Percentiles rank a stretch among this genome's conserved stretches.
Conservation (phyloP, 1,140 invertebrate genomes). For the Arctopsyche grandis region DNA sequence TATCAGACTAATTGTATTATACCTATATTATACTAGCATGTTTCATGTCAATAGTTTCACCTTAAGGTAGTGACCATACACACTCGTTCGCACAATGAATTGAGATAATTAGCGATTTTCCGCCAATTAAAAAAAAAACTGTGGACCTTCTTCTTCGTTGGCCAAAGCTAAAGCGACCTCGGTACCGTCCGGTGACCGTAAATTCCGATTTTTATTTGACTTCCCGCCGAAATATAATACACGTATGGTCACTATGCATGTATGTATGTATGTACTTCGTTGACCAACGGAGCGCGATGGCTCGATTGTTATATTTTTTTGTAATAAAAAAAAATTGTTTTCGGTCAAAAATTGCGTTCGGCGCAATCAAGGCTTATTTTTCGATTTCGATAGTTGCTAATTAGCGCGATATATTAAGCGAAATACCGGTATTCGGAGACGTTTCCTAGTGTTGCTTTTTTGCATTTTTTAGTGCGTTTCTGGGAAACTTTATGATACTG, state of each 20-base stretch:
- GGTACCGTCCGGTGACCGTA: constrained; percentile 11
- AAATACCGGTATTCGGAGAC: background rate
- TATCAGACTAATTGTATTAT: too few species aligned
- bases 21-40: too few species aligned
- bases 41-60: too few species aligned
- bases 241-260: constrained; percentile 3
- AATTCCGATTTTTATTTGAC: constrained; percentile 4
- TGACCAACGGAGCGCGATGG: too few species aligned
- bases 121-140: constrained; percentile 12
- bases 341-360: background rate
- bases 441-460: background rate
- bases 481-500: too few species aligned
- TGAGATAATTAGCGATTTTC: constrained; percentile 27
- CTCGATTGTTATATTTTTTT: too few species aligned
- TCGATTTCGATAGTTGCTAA: constrained; percentile 13
- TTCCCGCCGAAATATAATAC: constrained; percentile 10
- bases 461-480: too few species aligned
- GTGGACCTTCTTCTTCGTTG: background rate
- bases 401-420: constrained; percentile 1
- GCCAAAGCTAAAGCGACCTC: background rate
- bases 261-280: too few species aligned
- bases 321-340: too few species aligned
- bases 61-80: too few species aligned
- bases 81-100: background rate
- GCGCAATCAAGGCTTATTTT: background rate